A percentile compares a stretch with the other conserved stretches of the same genome.
phyloP scores from a whole-genome alignment of 2,113 vertebrate species.

The Tiliqua scincoides region DNA sequence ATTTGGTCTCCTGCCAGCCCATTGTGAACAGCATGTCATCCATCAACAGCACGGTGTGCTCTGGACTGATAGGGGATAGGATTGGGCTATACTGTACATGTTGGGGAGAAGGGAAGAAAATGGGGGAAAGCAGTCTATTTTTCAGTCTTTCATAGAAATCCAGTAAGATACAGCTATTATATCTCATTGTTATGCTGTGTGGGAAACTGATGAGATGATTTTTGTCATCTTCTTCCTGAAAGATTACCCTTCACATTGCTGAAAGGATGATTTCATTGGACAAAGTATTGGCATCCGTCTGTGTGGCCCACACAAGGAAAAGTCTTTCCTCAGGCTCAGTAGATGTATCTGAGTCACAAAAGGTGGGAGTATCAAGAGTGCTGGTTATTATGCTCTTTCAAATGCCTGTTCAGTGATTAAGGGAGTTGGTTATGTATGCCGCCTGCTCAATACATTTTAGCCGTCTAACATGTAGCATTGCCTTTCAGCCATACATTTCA shows the following conservation, averaged over 20 bases:
- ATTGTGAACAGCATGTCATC: no score
- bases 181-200: conserved; percentile 9
- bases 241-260: conserved; percentile 26
- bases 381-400: conserved; percentile 28
- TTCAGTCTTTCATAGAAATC: not conserved
- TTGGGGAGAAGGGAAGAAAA: not conserved
- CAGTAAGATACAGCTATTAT: not conserved
- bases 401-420: not conserved
- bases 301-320: conserved; percentile 27
- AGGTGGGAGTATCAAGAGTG: conserved; percentile 29
- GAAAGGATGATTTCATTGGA: conserved; percentile 30
- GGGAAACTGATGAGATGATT: conserved; percentile 9
- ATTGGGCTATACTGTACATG: no score
- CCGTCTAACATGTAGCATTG: not conserved
- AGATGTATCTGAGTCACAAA: conserved; percentile 13
- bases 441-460: not conserved
- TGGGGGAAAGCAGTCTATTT: not conserved
- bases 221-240: conserved; percentile 25
- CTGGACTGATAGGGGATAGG: no score
- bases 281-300: conserved; percentile 27
- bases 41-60: no score
- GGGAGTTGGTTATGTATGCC: not conserved
- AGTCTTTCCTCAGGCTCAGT: conserved; percentile 11
- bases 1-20: no score
- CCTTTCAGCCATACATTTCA: not conserved